Conservation (phyloP, 2,888 invertebrate genomes). For the Aplocera efformata region DNA sequence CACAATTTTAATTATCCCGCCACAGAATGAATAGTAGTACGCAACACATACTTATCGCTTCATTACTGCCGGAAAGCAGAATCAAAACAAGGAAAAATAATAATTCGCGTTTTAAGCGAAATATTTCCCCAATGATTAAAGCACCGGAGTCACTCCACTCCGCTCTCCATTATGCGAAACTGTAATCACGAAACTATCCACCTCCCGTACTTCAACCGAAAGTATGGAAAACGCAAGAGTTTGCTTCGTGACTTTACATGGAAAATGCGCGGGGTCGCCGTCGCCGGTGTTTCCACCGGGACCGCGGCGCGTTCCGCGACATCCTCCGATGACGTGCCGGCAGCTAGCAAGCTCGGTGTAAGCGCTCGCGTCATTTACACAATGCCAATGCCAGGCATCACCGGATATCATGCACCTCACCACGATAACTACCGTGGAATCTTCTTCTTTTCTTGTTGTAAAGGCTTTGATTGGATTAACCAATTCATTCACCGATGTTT, state of each 20-base stretch:
- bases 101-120: conserved; percentile 45
- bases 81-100: conserved; percentile 32
- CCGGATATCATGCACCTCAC: too few relatives aligned
- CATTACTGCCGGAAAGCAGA: conserved; percentile 26
- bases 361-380: too few relatives aligned
- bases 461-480: too few relatives aligned
- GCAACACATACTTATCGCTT: conserved; percentile 31
- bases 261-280: conserved; percentile 22
- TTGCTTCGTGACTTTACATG: conserved; percentile 30
- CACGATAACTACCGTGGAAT: too few relatives aligned
- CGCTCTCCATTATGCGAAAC: conserved; percentile 68
- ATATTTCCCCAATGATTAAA: conserved; percentile 77
- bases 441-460: too few relatives aligned
- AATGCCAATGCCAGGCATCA: too few relatives aligned
- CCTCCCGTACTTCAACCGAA: conserved; percentile 16
- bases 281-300: conserved; percentile 31
- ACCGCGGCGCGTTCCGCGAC: too few relatives aligned
- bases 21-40: too few relatives aligned
- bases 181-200: conserved; percentile 70
- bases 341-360: too few relatives aligned
- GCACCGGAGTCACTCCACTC: conserved; percentile 48
- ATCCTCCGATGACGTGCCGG: too few relatives aligned
- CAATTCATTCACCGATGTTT: too few relatives aligned
- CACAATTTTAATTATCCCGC: conserved; percentile 23
- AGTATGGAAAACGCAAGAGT: conserved; percentile 30